Evolutionary conservation across 2,113 vertebrate species (phyloP), one percentile per base, ranked within the genome.

Genomic region (Rhizomys pruinosus): DNA sequence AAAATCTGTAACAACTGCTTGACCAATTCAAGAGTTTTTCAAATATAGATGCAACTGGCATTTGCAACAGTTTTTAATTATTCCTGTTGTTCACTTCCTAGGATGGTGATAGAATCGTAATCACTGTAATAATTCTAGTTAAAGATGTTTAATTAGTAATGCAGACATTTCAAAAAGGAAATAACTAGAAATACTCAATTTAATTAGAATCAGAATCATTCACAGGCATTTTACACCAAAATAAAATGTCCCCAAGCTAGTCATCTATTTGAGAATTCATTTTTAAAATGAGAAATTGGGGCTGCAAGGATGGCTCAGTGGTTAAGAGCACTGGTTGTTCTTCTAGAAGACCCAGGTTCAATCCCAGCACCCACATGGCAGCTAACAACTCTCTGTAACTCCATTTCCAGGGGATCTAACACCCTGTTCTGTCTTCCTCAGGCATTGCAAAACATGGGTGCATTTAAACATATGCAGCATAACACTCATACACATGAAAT

Each of bases 1-100:
- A 95, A 94, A 95, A 96, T 96, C 95, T 96, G 84, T 93, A 94
- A 82, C 59, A 96, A 96, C 94, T 96, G 95, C 89, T 95, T 84
- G 88, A 93, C 88, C 96, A 94, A 87, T 92, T 88, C 84, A 91
- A 93, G 61, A 88, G 44, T 52, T 92, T 93, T 94, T 95, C 92
- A 95, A 95, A 97, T 93, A 96, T 59, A 95, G 95, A 96, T 76
- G 87, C 81, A 93, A 96, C 92, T 89, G 64, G 52, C 94, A 57
- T 72, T 90, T 92, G 88, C 63, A 92, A 96, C 42, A 64, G 23
- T 66, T 95, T 92, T 92, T 86, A 94, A 96, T 92, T 96, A 92
- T 88, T 92, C 39, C 79, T 92, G 19, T 85, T 72, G 85, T 93
- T 92, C 78, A 66, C 76, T 86, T 81, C 74, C 61, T 76, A 76